phyloP scores from a whole-genome alignment of 2,113 vertebrate species.

The Chamaetylas fuelleborni region DNA sequence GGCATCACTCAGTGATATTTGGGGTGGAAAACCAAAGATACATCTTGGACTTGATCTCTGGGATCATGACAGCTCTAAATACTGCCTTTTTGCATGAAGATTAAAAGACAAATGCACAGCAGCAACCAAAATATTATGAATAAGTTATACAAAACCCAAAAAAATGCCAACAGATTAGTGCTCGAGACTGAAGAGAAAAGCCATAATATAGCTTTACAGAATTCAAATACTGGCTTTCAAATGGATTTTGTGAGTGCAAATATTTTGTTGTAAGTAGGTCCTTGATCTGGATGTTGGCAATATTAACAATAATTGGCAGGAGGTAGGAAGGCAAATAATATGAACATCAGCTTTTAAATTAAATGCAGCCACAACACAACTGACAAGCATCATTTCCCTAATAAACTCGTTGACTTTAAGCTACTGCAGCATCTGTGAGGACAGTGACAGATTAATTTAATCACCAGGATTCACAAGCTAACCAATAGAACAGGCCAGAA shows the following conservation, averaged over 20 bases:
- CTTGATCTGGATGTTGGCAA: constrained; percentile 40
- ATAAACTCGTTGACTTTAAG: neutral
- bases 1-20: neutral
- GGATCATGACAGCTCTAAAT: neutral
- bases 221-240: constrained; percentile 18
- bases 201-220: neutral
- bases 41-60: neutral
- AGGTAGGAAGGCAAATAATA: neutral
- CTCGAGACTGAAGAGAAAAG: neutral
- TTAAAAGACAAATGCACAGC: neutral
- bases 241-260: neutral
- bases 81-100: neutral
- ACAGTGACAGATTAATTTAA: neutral
- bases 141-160: neutral
- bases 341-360: constrained; percentile 19
- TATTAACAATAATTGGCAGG: constrained; percentile 46
- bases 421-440: neutral
- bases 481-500: neutral
- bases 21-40: neutral
- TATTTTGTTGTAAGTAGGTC: constrained; percentile 37
- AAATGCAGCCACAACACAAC: neutral
- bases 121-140: neutral
- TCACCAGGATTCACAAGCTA: neutral
- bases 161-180: neutral
- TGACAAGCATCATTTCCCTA: neutral